Evolutionary conservation across 2,113 vertebrate genomes (phyloP), one percentile per base, ranked within the genome.

Genomic region (Symphodus melops): DNA sequence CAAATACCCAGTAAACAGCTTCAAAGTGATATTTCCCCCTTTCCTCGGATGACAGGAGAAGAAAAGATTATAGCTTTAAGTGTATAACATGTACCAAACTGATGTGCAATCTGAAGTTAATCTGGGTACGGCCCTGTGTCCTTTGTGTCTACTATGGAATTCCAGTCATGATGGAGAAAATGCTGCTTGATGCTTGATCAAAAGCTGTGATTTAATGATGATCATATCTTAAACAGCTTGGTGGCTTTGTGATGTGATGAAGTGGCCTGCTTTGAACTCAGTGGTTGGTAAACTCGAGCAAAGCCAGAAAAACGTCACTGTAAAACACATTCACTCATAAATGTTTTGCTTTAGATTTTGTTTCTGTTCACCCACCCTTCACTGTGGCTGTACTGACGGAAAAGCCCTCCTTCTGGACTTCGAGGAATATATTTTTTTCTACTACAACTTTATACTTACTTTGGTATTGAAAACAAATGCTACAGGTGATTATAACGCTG

Each of bases 1-100:
- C 94, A 93, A 92, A 83, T 91, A 90, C 90, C 93, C 94, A 95
- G 93, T 93, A 94, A 96, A 95, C 94, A 95, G 91, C 94, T 95
- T 96, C 95, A 95, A 96, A 95, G 94, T 72, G 37, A 93, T 91
- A 92, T 88, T 74, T 42, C 44, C 46, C 70, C 54, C 54, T 65
- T 56, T 63, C 60, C 65, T 78, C 66, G 68, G 79, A 81, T 57
- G 78, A 86, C 70, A 70, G 69, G 23, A 71, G 68, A 86, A 74
- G 67, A 86, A 75, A 79, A 72, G 60, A 83, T 72, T 66, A 55
- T 51, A 56, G 58, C 63, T 55, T 51, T 46, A 19, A 75, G 57
- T 36, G 21, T 75, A 69, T 46, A 53, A 77, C 84, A 55, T 62
- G 28, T 5, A 33, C 28, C 28, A 33, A 33, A 39, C 72, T 78